These are phyloP conservation scores for Echinops telfairi DNA, from an alignment of 2,113 vertebrate species.

Conservation along the genomic window DNA sequence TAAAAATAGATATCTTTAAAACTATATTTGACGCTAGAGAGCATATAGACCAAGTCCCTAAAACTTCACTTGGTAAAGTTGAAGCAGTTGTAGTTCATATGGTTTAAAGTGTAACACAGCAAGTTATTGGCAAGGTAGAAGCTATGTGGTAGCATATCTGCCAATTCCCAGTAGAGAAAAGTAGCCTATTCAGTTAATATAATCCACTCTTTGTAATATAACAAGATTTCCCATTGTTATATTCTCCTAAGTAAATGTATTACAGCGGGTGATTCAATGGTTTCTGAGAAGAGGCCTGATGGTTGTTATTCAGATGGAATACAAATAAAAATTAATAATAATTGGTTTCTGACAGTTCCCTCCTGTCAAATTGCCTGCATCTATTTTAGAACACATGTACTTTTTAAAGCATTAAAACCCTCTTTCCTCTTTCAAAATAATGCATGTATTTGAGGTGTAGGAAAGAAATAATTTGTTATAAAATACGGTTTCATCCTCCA, in stretches of 20 bases:
- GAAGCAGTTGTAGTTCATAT: slow-evolving; percentile 16
- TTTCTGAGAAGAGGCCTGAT: slow-evolving; percentile 50
- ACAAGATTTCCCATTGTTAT: slow-evolving; percentile 44
- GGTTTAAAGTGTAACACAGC: slow-evolving; percentile 47
- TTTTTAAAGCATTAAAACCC: slow-evolving; percentile 48
- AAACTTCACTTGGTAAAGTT: slow-evolving; percentile 25
- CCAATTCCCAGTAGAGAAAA: slow-evolving; percentile 68
- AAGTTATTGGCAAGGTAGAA: slow-evolving; percentile 56
- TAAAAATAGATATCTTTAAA: slow-evolving; percentile 14
- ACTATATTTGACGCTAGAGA: neutral
- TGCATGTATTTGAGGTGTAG: neutral
- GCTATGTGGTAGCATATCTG: slow-evolving; percentile 2
- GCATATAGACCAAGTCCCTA: neutral
- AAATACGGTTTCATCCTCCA: neutral
- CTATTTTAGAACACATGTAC: slow-evolving; percentile 45
- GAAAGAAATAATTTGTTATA: slow-evolving; percentile 36
- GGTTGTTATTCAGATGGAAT: slow-evolving; percentile 44
- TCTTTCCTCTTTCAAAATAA: slow-evolving; percentile 4
- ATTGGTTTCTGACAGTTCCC: slow-evolving; percentile 62
- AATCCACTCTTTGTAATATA: slow-evolving; percentile 59
- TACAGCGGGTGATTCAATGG: slow-evolving; percentile 40
- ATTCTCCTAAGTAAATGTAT: slow-evolving; percentile 63
- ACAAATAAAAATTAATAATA: slow-evolving; percentile 76
- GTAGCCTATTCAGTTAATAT: slow-evolving; percentile 54
- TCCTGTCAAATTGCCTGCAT: slow-evolving; percentile 46